These are phyloP conservation scores for Drosophila santomea DNA, from an alignment of 1,140 invertebrate species.

Conservation along the genomic window DNA sequence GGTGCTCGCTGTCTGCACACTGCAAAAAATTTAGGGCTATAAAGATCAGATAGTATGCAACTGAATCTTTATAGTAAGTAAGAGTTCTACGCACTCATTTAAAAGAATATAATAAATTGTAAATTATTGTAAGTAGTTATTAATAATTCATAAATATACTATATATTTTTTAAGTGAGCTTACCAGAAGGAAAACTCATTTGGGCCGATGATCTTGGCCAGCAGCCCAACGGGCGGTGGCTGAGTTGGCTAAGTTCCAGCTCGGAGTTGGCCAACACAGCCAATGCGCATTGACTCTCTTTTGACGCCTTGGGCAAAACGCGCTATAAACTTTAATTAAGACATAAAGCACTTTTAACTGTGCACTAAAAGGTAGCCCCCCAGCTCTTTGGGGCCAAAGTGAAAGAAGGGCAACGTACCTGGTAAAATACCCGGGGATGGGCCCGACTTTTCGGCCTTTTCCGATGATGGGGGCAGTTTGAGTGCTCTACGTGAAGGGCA, in stretches of 20 bases:
- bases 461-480: conserved; percentile 20
- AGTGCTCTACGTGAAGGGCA: conserved; percentile 56
- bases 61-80: too few species aligned
- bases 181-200: conserved; percentile 57
- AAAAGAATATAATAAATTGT: too few species aligned
- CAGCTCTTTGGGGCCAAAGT: conserved; percentile 40
- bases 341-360: conserved; percentile 78
- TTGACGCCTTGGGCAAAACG: conserved; percentile 72
- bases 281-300: conserved; percentile 71
- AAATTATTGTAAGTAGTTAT: neutral
- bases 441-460: conserved; percentile 5
- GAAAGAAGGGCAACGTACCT: conserved; percentile 65
- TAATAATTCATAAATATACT: too few species aligned
- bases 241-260: conserved; percentile 10
- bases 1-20: conserved; percentile 18
- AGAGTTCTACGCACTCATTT: too few species aligned
- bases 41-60: neutral
- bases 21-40: neutral
- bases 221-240: conserved; percentile 33
- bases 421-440: conserved; percentile 37
- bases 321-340: conserved; percentile 81
- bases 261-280: conserved; percentile 37
- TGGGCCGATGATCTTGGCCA: conserved; percentile 59
- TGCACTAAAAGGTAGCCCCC: conserved; percentile 63
- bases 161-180: conserved; percentile 1